Evolutionary conservation across 2,888 invertebrate species (phyloP), one percentile per base, ranked within the genome.

Genomic region (Pherbina coryleti): DNA sequence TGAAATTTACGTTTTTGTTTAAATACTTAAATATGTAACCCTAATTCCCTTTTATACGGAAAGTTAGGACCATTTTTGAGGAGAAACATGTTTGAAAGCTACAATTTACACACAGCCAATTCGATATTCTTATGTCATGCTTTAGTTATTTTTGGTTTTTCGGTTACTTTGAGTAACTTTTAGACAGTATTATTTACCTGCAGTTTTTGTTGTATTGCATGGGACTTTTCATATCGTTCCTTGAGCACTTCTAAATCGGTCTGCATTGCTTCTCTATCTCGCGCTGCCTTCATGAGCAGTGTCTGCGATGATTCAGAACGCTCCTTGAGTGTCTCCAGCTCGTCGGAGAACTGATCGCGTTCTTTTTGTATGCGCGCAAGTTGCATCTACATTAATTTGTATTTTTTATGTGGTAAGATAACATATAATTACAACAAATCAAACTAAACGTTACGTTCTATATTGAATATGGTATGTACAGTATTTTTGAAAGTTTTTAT

Each of bases 331-430:
- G 94, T 94, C 76, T 95, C 95, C 81, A 94, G 92, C 83, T 97
- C 97, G 69, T 95, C 95, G 78, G 95, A 93, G 83, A 95, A 93
- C 80, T 92, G 91, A 87, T 97, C 97, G 82, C 95, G 92, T 90
- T 97, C 97, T 90, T 97, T 97, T 90, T 97, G 96, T 82, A 97
- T 92, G 82, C 97, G 93, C 82, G 95, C 92, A 82, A 97, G 93
- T 83, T 95, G 92, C 79, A 93, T 92, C 94, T 95, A 92, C 84
- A 85, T 86, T 83, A 67, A 75, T 44, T 64, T 49, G 51, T 64
- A 77, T 67, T 78, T 80, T 81, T 75, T 79, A 79, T 72, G 78
- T 82, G 79, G 83, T 82, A 73, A 76, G 81, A 82, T 28, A 34
- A 34, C 66, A 64, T n/a, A 74, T 73, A 19, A 17, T 62, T 81